A percentile compares a stretch with the other conserved stretches of the same genome.
Conservation (phyloP, 2,888 invertebrate genomes). For the Stenichneumon culpator region DNA sequence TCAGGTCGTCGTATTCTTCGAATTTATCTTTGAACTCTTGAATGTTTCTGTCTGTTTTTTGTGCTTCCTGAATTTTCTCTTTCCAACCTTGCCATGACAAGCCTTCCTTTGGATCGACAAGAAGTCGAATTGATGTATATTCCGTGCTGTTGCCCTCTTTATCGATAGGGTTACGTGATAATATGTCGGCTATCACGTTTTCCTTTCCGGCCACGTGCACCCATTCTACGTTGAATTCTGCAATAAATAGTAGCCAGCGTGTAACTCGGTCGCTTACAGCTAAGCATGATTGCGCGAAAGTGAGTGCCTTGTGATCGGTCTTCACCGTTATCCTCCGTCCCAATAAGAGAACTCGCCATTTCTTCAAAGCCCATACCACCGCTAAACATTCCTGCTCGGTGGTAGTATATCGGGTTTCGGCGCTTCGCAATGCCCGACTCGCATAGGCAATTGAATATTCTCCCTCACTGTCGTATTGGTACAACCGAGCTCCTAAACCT, state of each 20-base stretch:
- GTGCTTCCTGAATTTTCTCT: background rate
- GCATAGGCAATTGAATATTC: constrained; percentile 33
- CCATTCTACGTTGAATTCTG: constrained; percentile 54
- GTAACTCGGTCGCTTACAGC: constrained; percentile 42
- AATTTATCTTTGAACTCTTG: background rate
- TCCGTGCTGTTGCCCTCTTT: background rate
- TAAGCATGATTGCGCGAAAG: background rate
- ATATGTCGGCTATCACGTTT: constrained; percentile 21
- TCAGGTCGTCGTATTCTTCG: background rate
- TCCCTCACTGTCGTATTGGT: constrained; percentile 8
- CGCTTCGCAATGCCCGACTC: constrained; percentile 31
- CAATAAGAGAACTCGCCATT: no score
- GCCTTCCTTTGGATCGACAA: constrained; percentile 12
- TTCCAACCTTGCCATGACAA: constrained; percentile 17
- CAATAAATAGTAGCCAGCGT: constrained; percentile 55
- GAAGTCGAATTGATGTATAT: background rate
- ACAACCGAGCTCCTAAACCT: background rate
- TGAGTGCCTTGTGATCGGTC: background rate
- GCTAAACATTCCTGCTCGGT: constrained; percentile 38
- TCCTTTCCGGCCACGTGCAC: background rate
- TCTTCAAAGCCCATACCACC: no score
- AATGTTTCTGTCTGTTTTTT: background rate
- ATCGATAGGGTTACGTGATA: constrained; percentile 9
- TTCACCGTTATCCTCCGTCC: background rate
- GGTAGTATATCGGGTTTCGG: constrained; percentile 26